A percentile compares a stretch with the other conserved stretches of the same genome.
Conservation (phyloP, 2,888 invertebrate genomes). For the Sialis lutaria region DNA sequence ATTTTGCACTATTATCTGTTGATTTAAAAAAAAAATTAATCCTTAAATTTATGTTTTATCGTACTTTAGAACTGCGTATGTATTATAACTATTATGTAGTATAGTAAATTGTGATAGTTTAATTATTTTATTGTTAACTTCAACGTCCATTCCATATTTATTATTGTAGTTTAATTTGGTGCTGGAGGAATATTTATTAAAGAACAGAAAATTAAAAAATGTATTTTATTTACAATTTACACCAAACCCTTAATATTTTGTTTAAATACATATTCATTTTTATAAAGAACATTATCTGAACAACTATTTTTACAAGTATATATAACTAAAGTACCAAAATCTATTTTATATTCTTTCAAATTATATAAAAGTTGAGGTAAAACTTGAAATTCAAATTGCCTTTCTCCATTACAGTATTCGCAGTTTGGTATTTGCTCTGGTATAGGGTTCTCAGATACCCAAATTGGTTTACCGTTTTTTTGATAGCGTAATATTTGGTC, state of each 20-base stretch:
- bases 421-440: constrained; percentile 50
- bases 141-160: too few species aligned
- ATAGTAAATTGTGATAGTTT: too few species aligned
- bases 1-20: too few species aligned
- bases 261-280: constrained; percentile 63
- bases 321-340: constrained; percentile 79
- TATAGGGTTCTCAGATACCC: constrained; percentile 48
- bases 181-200: too few species aligned
- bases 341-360: constrained; percentile 32
- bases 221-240: too few species aligned
- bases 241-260: constrained; percentile 45
- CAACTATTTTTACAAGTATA: constrained; percentile 79
- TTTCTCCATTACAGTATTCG: constrained; percentile 48
- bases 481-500: constrained; percentile 71
- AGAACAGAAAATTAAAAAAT: too few species aligned
- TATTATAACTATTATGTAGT: too few species aligned
- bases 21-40: too few species aligned
- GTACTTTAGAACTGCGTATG: too few species aligned
- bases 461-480: constrained; percentile 61
- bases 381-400: constrained; percentile 80
- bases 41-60: too few species aligned
- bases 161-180: too few species aligned
- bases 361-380: constrained; percentile 24
- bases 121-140: too few species aligned
- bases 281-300: constrained; percentile 42